Evolutionary conservation across 2,113 vertebrate species (phyloP).

Genomic region (Notechis scutatus): DNA sequence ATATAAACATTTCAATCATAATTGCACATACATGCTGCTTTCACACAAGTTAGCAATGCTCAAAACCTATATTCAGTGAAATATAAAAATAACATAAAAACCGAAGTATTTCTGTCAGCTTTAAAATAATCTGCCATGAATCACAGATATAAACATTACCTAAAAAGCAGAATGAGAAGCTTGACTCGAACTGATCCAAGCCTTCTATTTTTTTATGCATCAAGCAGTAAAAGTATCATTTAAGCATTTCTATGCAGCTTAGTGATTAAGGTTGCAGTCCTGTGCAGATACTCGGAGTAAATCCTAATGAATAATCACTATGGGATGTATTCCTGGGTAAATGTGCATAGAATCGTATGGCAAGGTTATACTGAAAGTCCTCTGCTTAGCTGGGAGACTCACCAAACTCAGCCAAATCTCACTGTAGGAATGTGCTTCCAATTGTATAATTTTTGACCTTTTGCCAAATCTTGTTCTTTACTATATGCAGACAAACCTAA

Average conservation of each 20-base stretch:
- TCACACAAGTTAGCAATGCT: not conserved
- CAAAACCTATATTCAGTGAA: not conserved
- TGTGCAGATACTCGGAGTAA: not conserved
- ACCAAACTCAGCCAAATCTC: not conserved
- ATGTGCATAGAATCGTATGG: not conserved
- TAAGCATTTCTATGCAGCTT: not conserved
- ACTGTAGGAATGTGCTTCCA: not conserved
- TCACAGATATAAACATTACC: not conserved
- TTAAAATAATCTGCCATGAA: not conserved
- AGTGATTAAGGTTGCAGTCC: not conserved
- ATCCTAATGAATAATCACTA: not conserved
- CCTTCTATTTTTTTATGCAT: not conserved
- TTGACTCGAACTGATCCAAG: not conserved
- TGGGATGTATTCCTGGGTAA: not conserved
- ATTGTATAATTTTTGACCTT: not conserved
- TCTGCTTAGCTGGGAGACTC: not conserved
- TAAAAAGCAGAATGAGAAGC: not conserved
- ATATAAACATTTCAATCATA: not conserved
- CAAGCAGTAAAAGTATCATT: not conserved
- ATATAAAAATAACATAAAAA: not conserved
- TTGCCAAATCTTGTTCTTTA: not conserved
- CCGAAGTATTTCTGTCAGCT: not conserved
- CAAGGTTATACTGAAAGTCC: not conserved
- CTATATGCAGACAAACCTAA: not conserved
- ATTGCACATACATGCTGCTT: not conserved